Evolutionary conservation across 2,113 vertebrate species (phyloP), one percentile per base, ranked within the genome.

Genomic region (Oxyruncus cristatus): DNA sequence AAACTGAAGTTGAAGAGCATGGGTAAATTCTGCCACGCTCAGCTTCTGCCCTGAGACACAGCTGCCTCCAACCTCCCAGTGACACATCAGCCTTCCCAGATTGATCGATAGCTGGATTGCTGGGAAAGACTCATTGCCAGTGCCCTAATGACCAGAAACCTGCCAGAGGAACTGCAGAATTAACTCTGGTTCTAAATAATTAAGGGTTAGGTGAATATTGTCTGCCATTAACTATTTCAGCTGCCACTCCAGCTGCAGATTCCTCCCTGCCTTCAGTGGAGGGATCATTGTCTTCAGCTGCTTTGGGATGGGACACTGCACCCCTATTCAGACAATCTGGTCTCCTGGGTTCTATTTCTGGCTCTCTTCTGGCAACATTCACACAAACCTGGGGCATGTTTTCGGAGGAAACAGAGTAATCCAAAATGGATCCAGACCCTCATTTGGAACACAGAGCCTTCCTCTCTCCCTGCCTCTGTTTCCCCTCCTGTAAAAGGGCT

Each of bases 161-260:
- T 76, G 53, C 67, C 85, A 86, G 78, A 85, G 76, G 80, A 95
- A 62, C 47, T 89, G 86, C 65, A 93, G 81, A 93, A 95, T 96
- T 77, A 92, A 91, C 62, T 84, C 76, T 58, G 39, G 5, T 35
- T 84, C 42, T 89, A 92, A 95, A 95, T 95, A 93, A 95, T 92
- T 86, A 75, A 96, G 30, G 11, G 8, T 70, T 63, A 95, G 86
- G 80, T 78, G 79, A 89, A 59, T 81, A 50, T 86, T 86, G 92
- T 47, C 72, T 92, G 59, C 72, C 37, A 39, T 63, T 19, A 87
- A 65, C 90, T 85, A 33, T 80, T 89, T 92, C 79, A 73, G 72
- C 28, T 76, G 53, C 26, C 46, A 61, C 6, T 44, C 21, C 16
- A 44, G 67, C 53, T 68, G 49, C 66, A 49, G 33, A 42, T 56